These are phyloP conservation scores for Ostrea denselamellosa DNA, from an alignment of 1,140 invertebrate species.

Conservation along the genomic window DNA sequence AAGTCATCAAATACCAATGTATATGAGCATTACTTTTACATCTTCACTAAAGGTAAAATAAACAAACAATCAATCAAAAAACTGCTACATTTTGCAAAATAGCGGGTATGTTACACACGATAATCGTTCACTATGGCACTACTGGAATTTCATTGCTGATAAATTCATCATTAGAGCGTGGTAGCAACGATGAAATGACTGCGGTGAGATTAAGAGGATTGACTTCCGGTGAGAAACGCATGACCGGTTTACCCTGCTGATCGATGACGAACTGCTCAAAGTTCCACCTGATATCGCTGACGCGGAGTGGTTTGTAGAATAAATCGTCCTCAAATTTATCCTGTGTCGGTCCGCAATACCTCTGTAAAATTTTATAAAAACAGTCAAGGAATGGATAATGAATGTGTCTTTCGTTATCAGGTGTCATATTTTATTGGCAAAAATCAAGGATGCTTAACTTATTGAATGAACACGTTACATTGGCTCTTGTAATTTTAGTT, in stretches of 20 bases:
- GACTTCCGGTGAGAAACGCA: constrained; percentile 60
- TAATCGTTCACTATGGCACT: background rate
- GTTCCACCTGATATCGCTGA: constrained; percentile 82
- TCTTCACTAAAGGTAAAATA: background rate
- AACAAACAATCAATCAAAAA: background rate
- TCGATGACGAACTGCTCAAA: constrained; percentile 83
- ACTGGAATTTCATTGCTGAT: constrained; percentile 31
- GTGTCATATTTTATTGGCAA: too few relatives aligned
- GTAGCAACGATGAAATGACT: background rate
- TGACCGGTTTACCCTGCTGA: constrained; percentile 72
- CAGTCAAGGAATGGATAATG: too few relatives aligned
- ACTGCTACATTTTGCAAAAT: background rate
- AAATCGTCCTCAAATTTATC: constrained; percentile 62
- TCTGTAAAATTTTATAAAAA: constrained; percentile 52
- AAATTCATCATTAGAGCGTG: constrained; percentile 24
- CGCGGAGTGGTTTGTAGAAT: constrained; percentile 73
- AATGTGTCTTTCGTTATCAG: too few relatives aligned
- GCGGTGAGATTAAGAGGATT: constrained; percentile 1
- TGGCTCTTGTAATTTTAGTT: too few relatives aligned
- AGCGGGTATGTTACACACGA: background rate
- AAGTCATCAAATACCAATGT: background rate
- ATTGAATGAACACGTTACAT: too few relatives aligned
- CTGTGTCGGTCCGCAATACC: constrained; percentile 65
- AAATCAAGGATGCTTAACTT: too few relatives aligned
- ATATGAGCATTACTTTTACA: background rate